Evolutionary conservation across 2,113 vertebrate genomes (phyloP).

Genomic region (Gorsachius goisagi): DNA sequence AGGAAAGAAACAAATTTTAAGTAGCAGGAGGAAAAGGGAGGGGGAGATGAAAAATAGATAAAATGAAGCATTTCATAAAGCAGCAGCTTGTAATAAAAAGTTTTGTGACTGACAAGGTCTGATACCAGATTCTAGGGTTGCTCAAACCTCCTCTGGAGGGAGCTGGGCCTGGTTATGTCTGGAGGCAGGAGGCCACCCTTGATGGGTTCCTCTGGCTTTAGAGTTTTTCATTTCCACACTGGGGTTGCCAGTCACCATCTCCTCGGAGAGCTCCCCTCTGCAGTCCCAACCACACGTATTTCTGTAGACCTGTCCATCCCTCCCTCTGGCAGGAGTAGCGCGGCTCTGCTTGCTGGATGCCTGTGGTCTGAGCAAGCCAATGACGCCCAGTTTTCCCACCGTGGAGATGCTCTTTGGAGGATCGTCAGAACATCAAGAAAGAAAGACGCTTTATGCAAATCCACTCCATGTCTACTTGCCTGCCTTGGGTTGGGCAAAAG

Average conservation of each 20-base stretch:
- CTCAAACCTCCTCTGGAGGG: neutral
- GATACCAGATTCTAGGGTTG: neutral
- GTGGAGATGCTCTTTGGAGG: neutral
- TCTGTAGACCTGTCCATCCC: neutral
- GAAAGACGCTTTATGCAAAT: constrained; percentile 35
- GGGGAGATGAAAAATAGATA: accelerated
- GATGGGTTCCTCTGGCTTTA: neutral
- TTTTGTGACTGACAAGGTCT: neutral
- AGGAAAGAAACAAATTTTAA: neutral
- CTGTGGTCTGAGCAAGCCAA: neutral
- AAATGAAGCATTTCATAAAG: neutral
- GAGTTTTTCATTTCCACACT: neutral
- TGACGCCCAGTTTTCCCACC: neutral
- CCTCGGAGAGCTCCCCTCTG: neutral
- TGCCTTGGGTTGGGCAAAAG: neutral
- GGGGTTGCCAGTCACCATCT: neutral
- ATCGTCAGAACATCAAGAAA: neutral
- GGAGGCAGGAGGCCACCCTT: neutral
- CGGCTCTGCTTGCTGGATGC: neutral
- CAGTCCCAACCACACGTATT: neutral
- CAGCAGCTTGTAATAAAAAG: neutral
- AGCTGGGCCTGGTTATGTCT: neutral
- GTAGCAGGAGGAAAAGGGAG: neutral
- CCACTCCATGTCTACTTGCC: constrained; percentile 20
- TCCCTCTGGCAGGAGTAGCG: neutral